Evolutionary conservation across 2,888 invertebrate species (phyloP).

Genomic region (Saturnia japonica): DNA sequence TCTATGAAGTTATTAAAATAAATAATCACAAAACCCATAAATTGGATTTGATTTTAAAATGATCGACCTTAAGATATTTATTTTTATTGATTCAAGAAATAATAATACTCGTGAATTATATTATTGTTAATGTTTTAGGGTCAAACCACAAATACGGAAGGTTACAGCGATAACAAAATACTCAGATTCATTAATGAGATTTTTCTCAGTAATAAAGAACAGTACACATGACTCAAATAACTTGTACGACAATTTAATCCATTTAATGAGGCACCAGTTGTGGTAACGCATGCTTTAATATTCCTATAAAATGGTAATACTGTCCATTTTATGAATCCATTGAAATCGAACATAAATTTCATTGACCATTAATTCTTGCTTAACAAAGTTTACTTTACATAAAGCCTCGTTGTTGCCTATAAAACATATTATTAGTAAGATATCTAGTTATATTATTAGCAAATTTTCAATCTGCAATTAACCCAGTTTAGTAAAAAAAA

Average conservation of each 20-base stretch:
- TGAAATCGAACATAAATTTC: not conserved
- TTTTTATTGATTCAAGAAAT: conserved; percentile 11
- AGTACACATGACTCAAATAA: not conserved
- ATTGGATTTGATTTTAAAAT: too few relatives aligned
- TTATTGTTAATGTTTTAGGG: conserved; percentile 16
- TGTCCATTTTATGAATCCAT: conserved; percentile 3
- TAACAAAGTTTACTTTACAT: not conserved
- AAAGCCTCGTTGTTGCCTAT: not conserved
- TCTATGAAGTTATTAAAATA: not conserved
- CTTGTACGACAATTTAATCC: not conserved
- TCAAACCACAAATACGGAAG: conserved; percentile 28
- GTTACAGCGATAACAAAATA: conserved; percentile 35
- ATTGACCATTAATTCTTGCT: not conserved
- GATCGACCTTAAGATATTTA: not conserved
- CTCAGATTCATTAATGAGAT: conserved; percentile 39
- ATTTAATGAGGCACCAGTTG: not conserved
- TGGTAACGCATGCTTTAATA: not conserved
- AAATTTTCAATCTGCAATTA: not conserved
- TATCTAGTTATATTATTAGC: not conserved
- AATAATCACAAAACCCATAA: not conserved
- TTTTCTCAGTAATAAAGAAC: conserved; percentile 10
- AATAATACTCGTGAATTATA: conserved; percentile 1
- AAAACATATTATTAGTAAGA: not conserved
- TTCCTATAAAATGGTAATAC: not conserved
- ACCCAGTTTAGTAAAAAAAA: not conserved